Conservation (phyloP, 2,113 vertebrate species). For the Mellivora capensis region DNA sequence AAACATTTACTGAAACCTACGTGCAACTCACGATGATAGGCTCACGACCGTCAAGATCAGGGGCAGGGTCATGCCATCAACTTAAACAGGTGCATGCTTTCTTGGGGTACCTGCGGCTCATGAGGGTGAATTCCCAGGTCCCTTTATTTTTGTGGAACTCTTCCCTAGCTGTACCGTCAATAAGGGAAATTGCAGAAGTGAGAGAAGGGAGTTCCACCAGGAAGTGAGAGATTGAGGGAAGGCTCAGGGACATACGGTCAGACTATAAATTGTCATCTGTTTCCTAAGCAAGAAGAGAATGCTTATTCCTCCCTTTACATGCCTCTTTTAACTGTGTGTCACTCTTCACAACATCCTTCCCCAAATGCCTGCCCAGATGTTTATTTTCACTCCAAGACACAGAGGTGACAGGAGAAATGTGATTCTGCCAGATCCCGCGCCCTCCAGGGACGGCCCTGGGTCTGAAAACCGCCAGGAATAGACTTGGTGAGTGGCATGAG, state of each 20-base stretch:
- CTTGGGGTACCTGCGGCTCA: neutral
- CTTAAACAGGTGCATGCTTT: neutral
- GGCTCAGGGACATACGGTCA: neutral
- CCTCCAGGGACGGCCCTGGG: neutral
- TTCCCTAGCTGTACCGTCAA: neutral
- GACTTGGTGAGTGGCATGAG: conserved; percentile 3
- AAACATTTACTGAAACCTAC: neutral
- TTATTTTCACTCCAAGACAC: conserved; percentile 11
- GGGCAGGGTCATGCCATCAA: fast-evolving
- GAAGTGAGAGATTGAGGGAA: neutral
- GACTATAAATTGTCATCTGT: neutral
- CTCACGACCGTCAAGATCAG: neutral
- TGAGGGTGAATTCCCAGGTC: neutral
- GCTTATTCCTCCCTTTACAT: neutral
- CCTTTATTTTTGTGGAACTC: neutral
- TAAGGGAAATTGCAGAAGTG: neutral
- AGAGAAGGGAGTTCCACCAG: neutral
- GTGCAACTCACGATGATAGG: neutral
- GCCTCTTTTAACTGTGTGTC: neutral
- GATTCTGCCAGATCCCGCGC: neutral
- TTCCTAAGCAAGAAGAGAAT: neutral
- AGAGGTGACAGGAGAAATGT: conserved; percentile 46
- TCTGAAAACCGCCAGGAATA: neutral
- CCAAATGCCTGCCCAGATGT: conserved; percentile 22
- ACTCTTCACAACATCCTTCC: neutral